Base-by-base conservation (phyloP, 35 echinoderm and acorn worm genomes). In the Holothuria glaberrima region DNA sequence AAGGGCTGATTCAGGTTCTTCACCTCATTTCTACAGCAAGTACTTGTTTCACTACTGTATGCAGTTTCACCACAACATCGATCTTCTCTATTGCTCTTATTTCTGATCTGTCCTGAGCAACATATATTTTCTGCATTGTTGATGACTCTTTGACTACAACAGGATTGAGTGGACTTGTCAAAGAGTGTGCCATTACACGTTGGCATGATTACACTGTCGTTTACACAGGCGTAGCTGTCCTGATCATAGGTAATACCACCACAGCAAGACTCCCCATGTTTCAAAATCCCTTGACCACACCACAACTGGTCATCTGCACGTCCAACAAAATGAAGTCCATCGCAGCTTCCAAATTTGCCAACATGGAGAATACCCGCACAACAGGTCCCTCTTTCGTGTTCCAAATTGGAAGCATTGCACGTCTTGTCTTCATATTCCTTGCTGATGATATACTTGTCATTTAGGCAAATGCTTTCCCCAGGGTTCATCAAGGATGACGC, bases 341-440 rank as follows among this genome's bases (percentile, higher is more conserved):
- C 48, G 24, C 79, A 82, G 14, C n/a, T 58, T 32, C 79, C 79
- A 21, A 19, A 21, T 27, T 80, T 18, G 3, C 75, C 75, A n/a
- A 82, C 50, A 32, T 82, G 19, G 13, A 82, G 46, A 9, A 82
- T 22, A 25, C 79, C 79, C 2, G 22, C 22, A 17, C 80, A 84
- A n/a, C 80, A 84, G 16, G 80, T 84, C 22, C 58, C 80, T 6
- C 17, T n/a, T 2, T 48, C 20, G 22, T 61, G 20, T 10, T 63
- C 80, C 12, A 32, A 9, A 9, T 17, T 32, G 17, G 25, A 19
- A 24, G 56, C 22, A 63, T 84, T 22, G 21, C 80, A 84, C 1
- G 80, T 84, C n/a, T 31, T 57, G 22, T 63, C 33, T 36, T 24
- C n/a, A 33, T 33, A 33, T 0, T 84, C 80, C 34, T n/a, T 61